Evolutionary conservation across 2,113 vertebrate genomes (phyloP).

Genomic region (Pao palembangensis): DNA sequence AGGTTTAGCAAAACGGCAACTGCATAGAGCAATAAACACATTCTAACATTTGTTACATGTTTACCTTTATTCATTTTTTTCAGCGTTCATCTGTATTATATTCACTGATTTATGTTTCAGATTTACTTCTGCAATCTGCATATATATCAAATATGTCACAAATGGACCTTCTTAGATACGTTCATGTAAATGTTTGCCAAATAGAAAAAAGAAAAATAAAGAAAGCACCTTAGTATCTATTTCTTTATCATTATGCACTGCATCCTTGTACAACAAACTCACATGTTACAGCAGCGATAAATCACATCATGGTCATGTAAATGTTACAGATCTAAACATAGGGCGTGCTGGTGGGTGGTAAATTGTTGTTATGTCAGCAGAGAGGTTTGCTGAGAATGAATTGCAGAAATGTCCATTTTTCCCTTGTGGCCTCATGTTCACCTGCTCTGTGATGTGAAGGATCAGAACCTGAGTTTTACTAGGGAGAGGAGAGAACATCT

Average conservation of each 20-base stretch:
- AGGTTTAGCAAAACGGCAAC: no score
- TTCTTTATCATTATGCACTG: no score
- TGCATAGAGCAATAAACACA: no score
- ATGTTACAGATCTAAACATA: conserved; percentile 63
- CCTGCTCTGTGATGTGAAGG: conserved; percentile 20
- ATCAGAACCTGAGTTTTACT: conserved; percentile 15
- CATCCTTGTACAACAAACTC: conserved; percentile 39
- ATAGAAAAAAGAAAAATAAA: neutral
- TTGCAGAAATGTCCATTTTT: conserved; percentile 57
- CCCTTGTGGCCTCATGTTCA: conserved; percentile 56
- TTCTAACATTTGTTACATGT: no score
- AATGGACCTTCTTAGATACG: neutral
- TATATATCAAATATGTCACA: neutral
- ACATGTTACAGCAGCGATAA: conserved; percentile 39
- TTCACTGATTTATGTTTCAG: no score
- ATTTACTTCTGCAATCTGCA: no score
- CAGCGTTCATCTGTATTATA: no score
- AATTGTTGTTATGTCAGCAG: conserved; percentile 65
- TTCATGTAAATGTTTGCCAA: neutral
- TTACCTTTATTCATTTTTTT: no score
- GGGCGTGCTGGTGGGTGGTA: conserved; percentile 50
- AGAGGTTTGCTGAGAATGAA: conserved; percentile 60
- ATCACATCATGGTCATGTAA: conserved; percentile 56
- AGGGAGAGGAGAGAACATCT: conserved; percentile 1
- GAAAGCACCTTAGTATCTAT: no score